These are phyloP conservation scores for Paracyclopina nana DNA, from an alignment of 1,140 invertebrate species.

Conservation along the genomic window DNA sequence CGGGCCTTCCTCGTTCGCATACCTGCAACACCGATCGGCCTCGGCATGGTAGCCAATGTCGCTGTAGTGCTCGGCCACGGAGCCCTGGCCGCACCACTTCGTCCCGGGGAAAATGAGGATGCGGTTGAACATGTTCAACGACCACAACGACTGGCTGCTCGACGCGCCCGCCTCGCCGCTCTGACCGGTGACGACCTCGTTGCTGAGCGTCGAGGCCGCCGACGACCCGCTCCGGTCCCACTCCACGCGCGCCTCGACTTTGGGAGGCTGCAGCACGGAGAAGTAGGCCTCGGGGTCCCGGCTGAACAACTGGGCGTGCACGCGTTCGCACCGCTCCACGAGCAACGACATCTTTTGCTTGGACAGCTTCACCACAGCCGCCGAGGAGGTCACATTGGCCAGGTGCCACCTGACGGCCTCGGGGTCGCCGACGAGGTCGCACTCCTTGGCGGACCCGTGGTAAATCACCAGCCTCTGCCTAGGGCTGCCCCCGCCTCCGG, in stretches of 20 bases:
- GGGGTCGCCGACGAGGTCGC: not conserved
- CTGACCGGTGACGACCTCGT: not conserved
- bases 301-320: no score
- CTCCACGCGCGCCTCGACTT: no score
- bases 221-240: no score
- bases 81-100: slow-evolving; percentile 32
- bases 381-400: not conserved
- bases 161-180: not conserved
- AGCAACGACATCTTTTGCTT: not conserved
- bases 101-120: slow-evolving; percentile 28
- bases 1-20: no score
- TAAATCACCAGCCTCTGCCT: not conserved
- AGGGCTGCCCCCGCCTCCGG: no score
- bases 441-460: not conserved
- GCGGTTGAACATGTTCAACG: slow-evolving; percentile 23
- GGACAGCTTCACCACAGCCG: not conserved
- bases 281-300: not conserved
- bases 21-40: slow-evolving; percentile 44
- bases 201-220: not conserved
- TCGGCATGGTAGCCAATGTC: slow-evolving; percentile 41
- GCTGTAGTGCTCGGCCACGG: slow-evolving; percentile 25
- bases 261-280: not conserved
- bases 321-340: not conserved
- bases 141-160: slow-evolving; percentile 20
- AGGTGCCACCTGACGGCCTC: not conserved